Base-by-base conservation (phyloP, 2,888 invertebrate genomes). In the Onchidella celtica region DNA sequence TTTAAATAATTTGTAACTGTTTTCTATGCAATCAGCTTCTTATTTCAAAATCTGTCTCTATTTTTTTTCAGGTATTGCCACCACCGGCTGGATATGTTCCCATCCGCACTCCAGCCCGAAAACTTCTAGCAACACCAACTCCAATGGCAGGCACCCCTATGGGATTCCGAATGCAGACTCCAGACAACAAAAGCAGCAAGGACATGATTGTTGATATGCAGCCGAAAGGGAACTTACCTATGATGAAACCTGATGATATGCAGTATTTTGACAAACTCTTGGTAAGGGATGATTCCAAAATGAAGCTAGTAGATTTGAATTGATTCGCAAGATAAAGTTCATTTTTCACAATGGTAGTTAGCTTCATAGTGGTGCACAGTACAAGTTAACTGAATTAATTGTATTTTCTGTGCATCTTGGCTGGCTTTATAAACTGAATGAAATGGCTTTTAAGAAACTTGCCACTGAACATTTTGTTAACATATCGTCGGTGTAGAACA, bases 261-360 rank as follows among this genome's bases (percentile, higher is more conserved):
- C 99, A 99, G 94, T 99, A 99, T 94, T 99, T 99, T 94, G 99
- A 99, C 94, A 99, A 99, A 94, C 95, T 99, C 85, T 95, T 99
- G 87, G 96, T 93, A 55, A 83, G 89, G 86, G 17, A 1, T 11
- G 17, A 38, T 47, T 14, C 24, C 36, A 66, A 2, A 27, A 6
- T n/a, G n/a, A n/a, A n/a, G n/a, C n/a, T n/a, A n/a, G n/a, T n/a
- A n/a, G n/a, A n/a, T n/a, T n/a, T n/a, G n/a, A n/a, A n/a, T n/a
- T n/a, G n/a, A n/a, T n/a, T n/a, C n/a, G n/a, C n/a, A n/a, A n/a
- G n/a, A n/a, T n/a, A n/a, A n/a, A n/a, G n/a, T n/a, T n/a, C n/a
- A n/a, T n/a, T n/a, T n/a, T n/a, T n/a, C n/a, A n/a, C n/a, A n/a
- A n/a, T n/a, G n/a, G n/a, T n/a, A n/a, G n/a, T n/a, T n/a, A n/a